Evolutionary conservation across 2,113 vertebrate species (phyloP), one percentile per base, ranked within the genome.

Genomic region (Pangasianodon gigas): DNA sequence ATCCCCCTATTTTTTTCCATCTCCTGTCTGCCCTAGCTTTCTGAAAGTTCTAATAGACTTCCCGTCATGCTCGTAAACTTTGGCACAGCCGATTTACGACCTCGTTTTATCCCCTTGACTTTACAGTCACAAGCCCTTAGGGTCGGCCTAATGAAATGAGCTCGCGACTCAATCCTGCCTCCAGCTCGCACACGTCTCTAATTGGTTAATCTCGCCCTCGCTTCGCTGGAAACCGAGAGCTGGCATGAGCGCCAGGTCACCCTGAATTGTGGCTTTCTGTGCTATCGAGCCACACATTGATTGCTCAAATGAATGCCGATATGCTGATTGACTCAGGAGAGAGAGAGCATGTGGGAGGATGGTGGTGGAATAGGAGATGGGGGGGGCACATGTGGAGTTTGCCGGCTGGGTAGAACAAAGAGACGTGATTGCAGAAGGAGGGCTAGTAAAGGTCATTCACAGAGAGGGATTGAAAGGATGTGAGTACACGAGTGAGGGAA

Each of bases 31-130:
- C 91, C 46, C 41, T 48, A 52, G 44, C 92, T 91, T 94, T 93
- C 93, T 95, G 94, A 94, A 95, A 94, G 91, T 95, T 95, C 92
- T 95, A 95, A 96, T 96, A 95, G 94, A 95, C 95, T 95, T 95
- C 92, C 93, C 87, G 93, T 94, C 95, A 94, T 91, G 93, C 93
- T 93, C 94, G 87, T 95, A 94, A 95, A 92, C 92, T 92, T 88
- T 80, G 91, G 94, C 90, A 62, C 92, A 82, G 86, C 85, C 93
- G 95, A 96, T 96, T 96, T 96, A 96, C 93, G 94, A 95, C 93
- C 93, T 95, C 92, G 95, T 96, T 96, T 87, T 95, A 95, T 93
- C 90, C 77, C 88, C 16, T 74, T 11, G 90, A 92, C 93, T 94
- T 93, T 92, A 93, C 88, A 92, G 94, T 91, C 90, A 88, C 88